Evolutionary conservation across 2,888 invertebrate species (phyloP), one percentile per base, ranked within the genome.

Genomic region (Caenorhabditis parvicauda): DNA sequence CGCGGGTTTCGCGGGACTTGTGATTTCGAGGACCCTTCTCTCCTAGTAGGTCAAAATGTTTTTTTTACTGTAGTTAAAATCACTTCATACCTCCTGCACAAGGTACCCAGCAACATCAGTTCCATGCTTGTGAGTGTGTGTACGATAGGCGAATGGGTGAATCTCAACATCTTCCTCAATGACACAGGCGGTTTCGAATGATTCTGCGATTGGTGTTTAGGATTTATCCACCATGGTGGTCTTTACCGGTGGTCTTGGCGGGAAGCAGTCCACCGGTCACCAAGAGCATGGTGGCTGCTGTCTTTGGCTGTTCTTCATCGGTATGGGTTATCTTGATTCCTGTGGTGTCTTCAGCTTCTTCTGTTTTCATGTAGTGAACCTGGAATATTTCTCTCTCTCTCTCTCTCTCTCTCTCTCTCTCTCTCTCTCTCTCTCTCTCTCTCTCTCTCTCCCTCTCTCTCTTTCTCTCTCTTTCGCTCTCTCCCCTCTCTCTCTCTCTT

Each of bases 61-160:
- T 41, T 41, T 7, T 41, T 17, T 41, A 17, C 17, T 7, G 9
- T 41, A n/a, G n/a, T n/a, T n/a, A n/a, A n/a, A n/a, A n/a, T n/a
- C n/a, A 9, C 29, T 2, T 28, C 51, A 7, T 39, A 74, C 64
- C 58, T 79, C 72, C 21, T 63, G 57, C 9, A 79, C 79, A 28
- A 76, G 37, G 72, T 75, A 79, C 53, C 79, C 79, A 28, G 55
- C 56, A n/a, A 78, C 77, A 19, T 69, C 68, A 3, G 53, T 59
- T 29, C 70, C 79, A 46, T 75, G 77, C 85, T 92, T 91, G 53
- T 94, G 86, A 24, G 87, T 86, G 79, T 98, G 96, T 0, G 96
- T 94, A 81, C 98, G 96, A 0, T 90, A 90, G 64, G 96, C 87
- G 83, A 98, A 92, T 0, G 96, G 98, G 85, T 93, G 88, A 46